These are phyloP conservation scores for Halcyon smyrnensis DNA, from an alignment of 2,797 vertebrate species.

Conservation along the genomic window DNA sequence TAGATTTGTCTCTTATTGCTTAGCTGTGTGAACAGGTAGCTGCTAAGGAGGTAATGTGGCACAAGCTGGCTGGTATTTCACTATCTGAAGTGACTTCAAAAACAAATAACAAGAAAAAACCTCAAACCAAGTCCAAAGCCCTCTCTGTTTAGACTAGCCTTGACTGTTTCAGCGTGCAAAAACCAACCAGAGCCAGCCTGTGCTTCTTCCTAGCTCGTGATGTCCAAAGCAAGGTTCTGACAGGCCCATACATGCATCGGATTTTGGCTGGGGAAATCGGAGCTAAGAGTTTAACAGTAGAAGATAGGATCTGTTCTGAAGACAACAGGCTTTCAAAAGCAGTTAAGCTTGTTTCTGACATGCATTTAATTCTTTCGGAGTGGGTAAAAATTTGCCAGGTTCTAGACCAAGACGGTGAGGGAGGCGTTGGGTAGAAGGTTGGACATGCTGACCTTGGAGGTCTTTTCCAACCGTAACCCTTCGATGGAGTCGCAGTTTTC, in stretches of 20 bases:
- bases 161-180: background rate
- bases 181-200: background rate
- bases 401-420: background rate
- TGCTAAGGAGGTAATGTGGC: background rate
- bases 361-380: background rate
- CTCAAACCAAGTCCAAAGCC: background rate
- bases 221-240: background rate
- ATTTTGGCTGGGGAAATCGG: background rate
- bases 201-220: background rate
- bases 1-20: background rate
- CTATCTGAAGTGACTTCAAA: background rate
- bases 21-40: conserved; percentile 29
- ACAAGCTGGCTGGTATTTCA: conserved; percentile 45
- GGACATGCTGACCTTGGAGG: too few species aligned
- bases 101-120: background rate
- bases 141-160: background rate
- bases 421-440: too few species aligned
- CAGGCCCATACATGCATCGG: background rate
- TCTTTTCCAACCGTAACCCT: too few species aligned
- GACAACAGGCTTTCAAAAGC: background rate
- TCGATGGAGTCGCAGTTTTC: background rate
- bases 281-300: background rate
- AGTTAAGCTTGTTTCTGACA: background rate
- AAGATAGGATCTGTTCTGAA: background rate
- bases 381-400: background rate